phyloP scores from a whole-genome alignment of 2,113 vertebrate species.

The Hepsetus odoe region DNA sequence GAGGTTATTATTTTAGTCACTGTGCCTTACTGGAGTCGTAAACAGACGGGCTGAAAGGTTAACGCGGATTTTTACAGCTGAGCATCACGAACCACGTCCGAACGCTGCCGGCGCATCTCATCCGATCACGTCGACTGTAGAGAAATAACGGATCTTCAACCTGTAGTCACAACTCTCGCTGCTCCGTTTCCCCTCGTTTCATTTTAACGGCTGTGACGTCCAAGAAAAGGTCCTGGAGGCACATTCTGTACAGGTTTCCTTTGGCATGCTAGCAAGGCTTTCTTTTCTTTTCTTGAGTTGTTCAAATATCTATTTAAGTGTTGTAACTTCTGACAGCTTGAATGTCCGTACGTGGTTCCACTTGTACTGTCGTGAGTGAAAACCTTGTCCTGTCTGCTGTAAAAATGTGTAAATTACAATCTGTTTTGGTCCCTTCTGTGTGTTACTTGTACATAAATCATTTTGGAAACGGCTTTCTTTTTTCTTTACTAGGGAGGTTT shows the following conservation, averaged over 20 bases:
- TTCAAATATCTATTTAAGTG: slow-evolving; percentile 58
- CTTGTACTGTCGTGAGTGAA: slow-evolving; percentile 73
- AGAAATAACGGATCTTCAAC: neutral
- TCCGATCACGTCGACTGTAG: slow-evolving; percentile 10
- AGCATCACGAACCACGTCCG: neutral
- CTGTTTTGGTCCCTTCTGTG: slow-evolving; percentile 74
- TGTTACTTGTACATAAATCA: slow-evolving; percentile 81
- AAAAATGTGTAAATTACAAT: slow-evolving; percentile 76
- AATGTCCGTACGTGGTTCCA: slow-evolving; percentile 68
- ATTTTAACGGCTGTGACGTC: slow-evolving; percentile 19
- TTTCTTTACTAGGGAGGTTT: neutral
- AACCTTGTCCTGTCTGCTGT: slow-evolving; percentile 74
- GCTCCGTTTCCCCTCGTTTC: neutral
- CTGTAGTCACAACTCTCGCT: slow-evolving; percentile 2
- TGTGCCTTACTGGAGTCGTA: slow-evolving; percentile 77
- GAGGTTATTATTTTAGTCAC: slow-evolving; percentile 69
- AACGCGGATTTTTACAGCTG: slow-evolving; percentile 3
- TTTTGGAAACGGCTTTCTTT: slow-evolving; percentile 70
- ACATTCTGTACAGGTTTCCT: slow-evolving; percentile 32
- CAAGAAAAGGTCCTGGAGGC: slow-evolving; percentile 42
- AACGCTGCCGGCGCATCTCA: slow-evolving; percentile 20
- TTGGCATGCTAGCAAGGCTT: slow-evolving; percentile 46
- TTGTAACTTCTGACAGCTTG: slow-evolving; percentile 69
- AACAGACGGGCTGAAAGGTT: neutral
- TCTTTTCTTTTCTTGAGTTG: slow-evolving; percentile 41